Evolutionary conservation across 2,113 vertebrate genomes (phyloP).

Genomic region (Tachysurus vachellii): DNA sequence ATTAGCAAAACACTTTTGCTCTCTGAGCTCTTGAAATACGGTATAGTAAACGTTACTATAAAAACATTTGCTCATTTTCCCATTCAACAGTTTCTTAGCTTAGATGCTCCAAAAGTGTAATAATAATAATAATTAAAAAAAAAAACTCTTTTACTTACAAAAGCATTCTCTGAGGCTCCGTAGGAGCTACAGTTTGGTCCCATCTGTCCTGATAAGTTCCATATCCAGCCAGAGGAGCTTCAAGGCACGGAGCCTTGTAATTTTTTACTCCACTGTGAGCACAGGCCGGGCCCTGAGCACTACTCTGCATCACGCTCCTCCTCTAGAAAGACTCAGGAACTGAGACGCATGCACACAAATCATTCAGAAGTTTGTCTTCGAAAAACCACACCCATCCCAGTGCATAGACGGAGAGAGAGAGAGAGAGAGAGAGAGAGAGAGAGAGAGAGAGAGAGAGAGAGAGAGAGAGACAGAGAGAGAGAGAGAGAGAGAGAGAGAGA

Average conservation of each 20-base stretch:
- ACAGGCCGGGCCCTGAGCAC: slow-evolving; percentile 41
- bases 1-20: not conserved
- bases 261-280: slow-evolving; percentile 49
- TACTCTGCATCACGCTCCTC: slow-evolving; percentile 67
- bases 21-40: not conserved
- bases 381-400: slow-evolving; percentile 75
- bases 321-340: slow-evolving; percentile 69
- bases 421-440: slow-evolving; percentile 7
- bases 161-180: not conserved
- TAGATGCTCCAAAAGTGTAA: not conserved
- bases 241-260: not conserved
- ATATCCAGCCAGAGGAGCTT: slow-evolving; percentile 21
- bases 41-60: not conserved
- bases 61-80: not conserved
- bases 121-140: not conserved
- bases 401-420: slow-evolving; percentile 49
- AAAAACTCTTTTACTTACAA: slow-evolving; percentile 15
- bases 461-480: slow-evolving; percentile 48
- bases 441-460: slow-evolving; percentile 52
- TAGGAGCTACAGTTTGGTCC: not conserved
- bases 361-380: slow-evolving; percentile 75
- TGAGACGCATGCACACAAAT: slow-evolving; percentile 69
- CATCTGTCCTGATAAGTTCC: not conserved
- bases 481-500: slow-evolving; percentile 39
- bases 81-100: not conserved